phyloP scores from a whole-genome alignment of 30 jellyfish, hydroid and myxozoan species.

The Aurelia sp. region DNA sequence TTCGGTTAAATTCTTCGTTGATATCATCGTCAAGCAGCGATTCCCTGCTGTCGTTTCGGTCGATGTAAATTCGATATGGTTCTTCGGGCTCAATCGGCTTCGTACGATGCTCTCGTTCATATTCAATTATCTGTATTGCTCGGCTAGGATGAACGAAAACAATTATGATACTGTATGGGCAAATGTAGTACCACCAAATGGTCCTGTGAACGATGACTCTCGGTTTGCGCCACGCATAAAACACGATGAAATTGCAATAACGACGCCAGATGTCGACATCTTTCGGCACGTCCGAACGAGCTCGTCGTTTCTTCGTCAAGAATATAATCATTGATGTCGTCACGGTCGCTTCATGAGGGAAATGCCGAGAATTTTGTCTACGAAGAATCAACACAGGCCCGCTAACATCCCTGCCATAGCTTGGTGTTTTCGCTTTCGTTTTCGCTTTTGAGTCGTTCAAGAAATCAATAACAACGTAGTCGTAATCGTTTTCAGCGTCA shows the following conservation, averaged over 20 bases:
- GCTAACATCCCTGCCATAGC: not conserved
- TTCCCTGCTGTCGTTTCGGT: conserved; percentile 24
- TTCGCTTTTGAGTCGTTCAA: conserved; percentile 5
- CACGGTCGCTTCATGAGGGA: not conserved
- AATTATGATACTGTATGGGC: conserved; percentile 32
- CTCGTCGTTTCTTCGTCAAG: not conserved
- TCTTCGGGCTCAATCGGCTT: conserved; percentile 25
- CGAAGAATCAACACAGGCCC: conserved; percentile 51
- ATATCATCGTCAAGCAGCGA: conserved; percentile 12
- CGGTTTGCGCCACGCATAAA: not conserved
- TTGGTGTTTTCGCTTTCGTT: not conserved
- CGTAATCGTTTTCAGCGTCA: conserved; percentile 17
- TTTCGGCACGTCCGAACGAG: not conserved
- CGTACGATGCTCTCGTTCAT: conserved; percentile 16
- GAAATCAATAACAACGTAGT: conserved; percentile 49
- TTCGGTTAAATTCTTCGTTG: not conserved
- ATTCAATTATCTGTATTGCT: conserved; percentile 25
- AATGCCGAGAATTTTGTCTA: conserved; percentile 26
- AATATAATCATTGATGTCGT: conserved; percentile 42
- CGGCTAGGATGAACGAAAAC: not conserved
- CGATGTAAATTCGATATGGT: conserved; percentile 41
- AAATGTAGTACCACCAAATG: conserved; percentile 33
- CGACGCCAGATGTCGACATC: conserved; percentile 9
- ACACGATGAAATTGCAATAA: conserved; percentile 2
- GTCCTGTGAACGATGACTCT: conserved; percentile 27